Conservation (phyloP, 2,888 invertebrate genomes). For the Priocnemis perturbator region DNA sequence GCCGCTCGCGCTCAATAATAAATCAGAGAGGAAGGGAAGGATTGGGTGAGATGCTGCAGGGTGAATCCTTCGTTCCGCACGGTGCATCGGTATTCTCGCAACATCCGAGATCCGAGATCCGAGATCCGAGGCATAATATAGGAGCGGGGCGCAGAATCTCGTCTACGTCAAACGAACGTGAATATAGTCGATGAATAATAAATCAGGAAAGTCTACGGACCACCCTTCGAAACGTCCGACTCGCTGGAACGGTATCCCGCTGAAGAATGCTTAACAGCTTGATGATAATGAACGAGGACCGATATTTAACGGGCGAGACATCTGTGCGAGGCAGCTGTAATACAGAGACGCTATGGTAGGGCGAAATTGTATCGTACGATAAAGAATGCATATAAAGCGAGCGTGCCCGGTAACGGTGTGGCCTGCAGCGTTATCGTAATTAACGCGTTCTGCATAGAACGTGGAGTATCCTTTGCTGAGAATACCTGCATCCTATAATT, state of each 20-base stretch:
- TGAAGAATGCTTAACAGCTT: slow-evolving; percentile 19
- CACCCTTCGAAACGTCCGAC: slow-evolving; percentile 25
- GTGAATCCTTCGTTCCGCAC: slow-evolving; percentile 3
- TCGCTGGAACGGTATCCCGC: slow-evolving; percentile 28
- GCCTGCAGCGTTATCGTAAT: too few species aligned
- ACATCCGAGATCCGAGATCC: too few species aligned
- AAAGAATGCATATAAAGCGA: slow-evolving; percentile 4
- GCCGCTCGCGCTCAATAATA: slow-evolving; percentile 50
- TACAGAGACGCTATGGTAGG: too few species aligned
- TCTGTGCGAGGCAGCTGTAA: too few species aligned
- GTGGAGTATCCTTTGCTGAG: too few species aligned
- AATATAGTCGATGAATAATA: slow-evolving; percentile 47
- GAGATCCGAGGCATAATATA: slow-evolving; percentile 4
- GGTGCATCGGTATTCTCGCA: slow-evolving; percentile 24
- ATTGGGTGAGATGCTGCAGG: slow-evolving; percentile 27
- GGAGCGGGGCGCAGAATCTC: too few species aligned
- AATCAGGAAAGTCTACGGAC: slow-evolving; percentile 42
- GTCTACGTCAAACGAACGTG: slow-evolving; percentile 6
- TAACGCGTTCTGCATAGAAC: too few species aligned
- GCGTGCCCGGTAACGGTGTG: slow-evolving; percentile 7
- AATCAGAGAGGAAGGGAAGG: slow-evolving; percentile 36
- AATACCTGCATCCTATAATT: too few species aligned
- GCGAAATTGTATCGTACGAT: too few species aligned
- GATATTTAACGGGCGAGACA: too few species aligned
- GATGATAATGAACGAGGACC: too few species aligned